phyloP scores from a whole-genome alignment of 2,113 vertebrate species.

The Nothocercus julius region DNA sequence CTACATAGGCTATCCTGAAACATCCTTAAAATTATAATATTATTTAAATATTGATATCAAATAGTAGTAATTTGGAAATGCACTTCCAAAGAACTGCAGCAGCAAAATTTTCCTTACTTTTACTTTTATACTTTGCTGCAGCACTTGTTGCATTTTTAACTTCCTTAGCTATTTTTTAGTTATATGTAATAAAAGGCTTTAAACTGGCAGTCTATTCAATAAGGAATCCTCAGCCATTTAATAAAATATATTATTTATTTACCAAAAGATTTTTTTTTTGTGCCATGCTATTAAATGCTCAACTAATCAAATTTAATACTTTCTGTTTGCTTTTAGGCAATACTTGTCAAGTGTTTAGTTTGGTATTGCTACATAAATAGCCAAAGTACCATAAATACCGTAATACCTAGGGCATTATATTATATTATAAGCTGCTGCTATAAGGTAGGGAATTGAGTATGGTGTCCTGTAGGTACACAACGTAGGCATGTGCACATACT shows the following conservation, averaged over 20 bases:
- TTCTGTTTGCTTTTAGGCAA: neutral
- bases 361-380: neutral
- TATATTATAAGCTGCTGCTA: neutral
- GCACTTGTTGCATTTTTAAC: slow-evolving; percentile 69
- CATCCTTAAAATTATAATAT: neutral
- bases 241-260: neutral
- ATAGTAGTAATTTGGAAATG: neutral
- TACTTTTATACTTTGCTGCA: neutral
- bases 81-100: neutral
- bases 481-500: neutral
- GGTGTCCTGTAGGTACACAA: neutral
- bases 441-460: neutral
- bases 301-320: neutral
- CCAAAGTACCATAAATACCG: neutral
- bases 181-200: neutral
- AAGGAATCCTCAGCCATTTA: neutral
- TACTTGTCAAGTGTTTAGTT: neutral
- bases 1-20: neutral
- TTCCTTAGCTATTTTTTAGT: slow-evolving; percentile 25
- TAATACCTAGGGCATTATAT: neutral
- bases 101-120: neutral
- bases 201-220: neutral
- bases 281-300: neutral
- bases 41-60: neutral
- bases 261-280: neutral